Base-by-base conservation (phyloP, 30 jellyfish, hydroid and myxozoan genomes). In the Aurelia sp. region DNA sequence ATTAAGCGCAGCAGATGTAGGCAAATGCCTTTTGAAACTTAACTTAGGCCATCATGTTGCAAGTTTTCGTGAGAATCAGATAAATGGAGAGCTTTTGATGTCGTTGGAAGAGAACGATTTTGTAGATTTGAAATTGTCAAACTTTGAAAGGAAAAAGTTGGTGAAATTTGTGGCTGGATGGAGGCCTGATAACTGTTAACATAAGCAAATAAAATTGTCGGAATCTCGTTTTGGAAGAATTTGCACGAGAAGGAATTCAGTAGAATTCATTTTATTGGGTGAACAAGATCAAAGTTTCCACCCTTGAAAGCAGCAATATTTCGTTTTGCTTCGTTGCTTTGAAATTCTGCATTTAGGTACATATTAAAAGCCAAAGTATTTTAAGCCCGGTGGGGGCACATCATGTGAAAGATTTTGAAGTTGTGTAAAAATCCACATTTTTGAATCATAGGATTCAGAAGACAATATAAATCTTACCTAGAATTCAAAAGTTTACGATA, bases 111-210 rank as follows among this genome's bases (percentile, higher is more conserved):
- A 66, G 51, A 96, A 73, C 9, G 96, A 80, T 51, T 79, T 55
- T 10, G 58, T 53, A 61, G 98, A 92, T 47, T 59, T 92, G 66
- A 44, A 57, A 11, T 23, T 92, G 13, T 64, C 63, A 13, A 81
- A 77, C 53, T 87, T 92, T 73, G 95, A 86, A 73, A 63, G 87
- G 35, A 92, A 86, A 61, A 92, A 92, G 68, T 17, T 92, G 66
- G 16, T 81, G 79, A 66, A 62, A 20, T 92, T 92, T 81, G 79
- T 63, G 6, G 83, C 81, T 6, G 98, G 98, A 4, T 92, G 98
- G 98, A 66, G 97, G 52, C 98, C 98, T 4, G 96, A 86, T 33
- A 60, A 50, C 18, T 76, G 62, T 13, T 68, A 4, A 13, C 2
- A 0, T 31, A 23, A 12, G 64, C n/a, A 68, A 68, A 16, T 44